Base-by-base conservation (phyloP, 2,113 vertebrate species). In the Bettongia penicillata region DNA sequence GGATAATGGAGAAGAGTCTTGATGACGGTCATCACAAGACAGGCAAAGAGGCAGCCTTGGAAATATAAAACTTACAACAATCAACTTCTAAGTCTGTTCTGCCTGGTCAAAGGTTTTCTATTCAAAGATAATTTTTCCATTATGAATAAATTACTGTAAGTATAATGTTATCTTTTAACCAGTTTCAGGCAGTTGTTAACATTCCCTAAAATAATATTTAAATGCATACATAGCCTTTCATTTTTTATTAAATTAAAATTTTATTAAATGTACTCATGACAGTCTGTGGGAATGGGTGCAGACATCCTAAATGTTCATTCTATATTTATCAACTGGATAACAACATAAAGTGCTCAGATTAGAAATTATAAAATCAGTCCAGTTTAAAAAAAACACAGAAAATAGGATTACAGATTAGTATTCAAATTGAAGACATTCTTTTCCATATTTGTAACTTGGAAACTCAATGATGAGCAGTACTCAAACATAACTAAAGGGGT, bases 211-310 rank as follows among this genome's bases (percentile, higher is more conserved):
- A 47, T 95, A 92, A 91, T 91, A 93, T 47, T 53, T 53, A 93
- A 95, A 95, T 48, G 57, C 37, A 93, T 52, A 26, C 52, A 51
- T 91, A 95, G 77, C 19, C 37, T 92, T 49, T 0, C 50, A 94
- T 84, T 95, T 97, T 97, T 89, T 91, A 97, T 61, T 91, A 93
- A 61, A 61, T 94, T 91, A 51, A 94, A 91, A 95, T 77, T 93
- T 11, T 55, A 53, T 51, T 26, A 90, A 53, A 23, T 91, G 28
- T 53, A 84, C 12, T 89, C 51, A 90, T 24, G 89, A 92, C 57
- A 31, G 51, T 91, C 19, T 84, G 31, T n/a, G 68, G 16, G 68
- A 84, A 84, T 43, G 23, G 16, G 1, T 43, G 4, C n/a, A 84
- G n/a, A 84, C 16, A 43, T 23, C 22, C 68, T 84, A 84, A 43